Percentiles rank a stretch among this genome's conserved stretches.
Conservation (phyloP, 2,888 invertebrate genomes). For the Limnephilus marmoratus region DNA sequence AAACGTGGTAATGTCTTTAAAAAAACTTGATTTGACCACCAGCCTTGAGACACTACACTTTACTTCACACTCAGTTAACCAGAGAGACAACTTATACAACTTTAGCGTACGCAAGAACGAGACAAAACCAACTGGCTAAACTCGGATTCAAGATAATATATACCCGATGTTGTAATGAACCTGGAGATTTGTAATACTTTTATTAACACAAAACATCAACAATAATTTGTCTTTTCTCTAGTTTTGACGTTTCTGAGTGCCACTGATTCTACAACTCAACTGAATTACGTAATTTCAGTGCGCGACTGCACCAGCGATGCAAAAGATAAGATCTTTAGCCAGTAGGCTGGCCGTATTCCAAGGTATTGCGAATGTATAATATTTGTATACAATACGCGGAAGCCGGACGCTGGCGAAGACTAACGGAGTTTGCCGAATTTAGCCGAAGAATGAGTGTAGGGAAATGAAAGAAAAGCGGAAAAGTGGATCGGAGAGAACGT, state of each 20-base stretch:
- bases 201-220: slow-evolving; percentile 9
- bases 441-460: background rate
- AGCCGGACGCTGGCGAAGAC: background rate
- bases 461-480: slow-evolving; percentile 31
- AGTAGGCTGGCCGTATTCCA: background rate
- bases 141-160: background rate
- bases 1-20: slow-evolving; percentile 20
- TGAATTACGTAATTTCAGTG: slow-evolving; percentile 21
- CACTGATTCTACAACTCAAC: background rate
- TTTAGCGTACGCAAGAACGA: slow-evolving; percentile 6
- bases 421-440: background rate
- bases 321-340: slow-evolving; percentile 5
- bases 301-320: slow-evolving; percentile 10
- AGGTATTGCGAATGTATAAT: background rate
- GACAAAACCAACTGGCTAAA: slow-evolving; percentile 16
- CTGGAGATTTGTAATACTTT: background rate
- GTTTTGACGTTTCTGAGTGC: background rate
- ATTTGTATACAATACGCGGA: slow-evolving; percentile 35
- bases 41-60: slow-evolving; percentile 13
- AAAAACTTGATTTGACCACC: slow-evolving; percentile 47
- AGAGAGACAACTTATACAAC: background rate
- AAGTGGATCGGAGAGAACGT: slow-evolving; percentile 20
- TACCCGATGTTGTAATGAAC: background rate
- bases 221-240: slow-evolving; percentile 7
- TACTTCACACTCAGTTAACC: slow-evolving; percentile 6